Conservation (phyloP, 2,113 vertebrate species). For the Sigmodon hispidus region DNA sequence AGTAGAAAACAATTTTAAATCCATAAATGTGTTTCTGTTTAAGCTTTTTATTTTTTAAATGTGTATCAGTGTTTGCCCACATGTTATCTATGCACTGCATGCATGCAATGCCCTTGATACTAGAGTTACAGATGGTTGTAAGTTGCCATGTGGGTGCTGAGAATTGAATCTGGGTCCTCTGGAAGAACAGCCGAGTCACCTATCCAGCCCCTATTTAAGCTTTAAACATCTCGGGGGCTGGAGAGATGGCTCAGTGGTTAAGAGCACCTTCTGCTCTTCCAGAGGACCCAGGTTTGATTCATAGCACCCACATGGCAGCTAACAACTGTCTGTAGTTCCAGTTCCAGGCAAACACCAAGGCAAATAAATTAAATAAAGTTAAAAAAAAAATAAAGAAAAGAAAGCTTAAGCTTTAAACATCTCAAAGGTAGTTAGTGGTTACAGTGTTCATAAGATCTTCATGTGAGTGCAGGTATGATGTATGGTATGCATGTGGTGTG, state of each 20-base stretch:
- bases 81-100: neutral
- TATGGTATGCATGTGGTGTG: neutral
- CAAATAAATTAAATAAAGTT: too few relatives aligned
- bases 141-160: neutral
- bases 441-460: conserved; percentile 8
- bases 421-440: conserved; percentile 47
- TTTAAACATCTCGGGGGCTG: conserved; percentile 56
- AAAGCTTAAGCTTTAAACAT: conserved; percentile 56
- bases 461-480: neutral
- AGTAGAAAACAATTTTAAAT: conserved; percentile 49
- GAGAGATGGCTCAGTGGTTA: too few relatives aligned
- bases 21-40: conserved; percentile 7
- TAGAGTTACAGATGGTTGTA: neutral
- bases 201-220: neutral
- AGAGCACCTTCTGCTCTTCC: too few relatives aligned
- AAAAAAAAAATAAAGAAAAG: too few relatives aligned
- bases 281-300: too few relatives aligned
- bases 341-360: too few relatives aligned
- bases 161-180: neutral
- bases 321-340: too few relatives aligned
- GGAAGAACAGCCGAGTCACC: neutral
- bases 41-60: neutral
- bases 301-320: too few relatives aligned
- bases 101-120: neutral
- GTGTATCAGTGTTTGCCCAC: neutral